Conservation (phyloP, 2,888 invertebrate genomes). For the Plagodis dolabraria region DNA sequence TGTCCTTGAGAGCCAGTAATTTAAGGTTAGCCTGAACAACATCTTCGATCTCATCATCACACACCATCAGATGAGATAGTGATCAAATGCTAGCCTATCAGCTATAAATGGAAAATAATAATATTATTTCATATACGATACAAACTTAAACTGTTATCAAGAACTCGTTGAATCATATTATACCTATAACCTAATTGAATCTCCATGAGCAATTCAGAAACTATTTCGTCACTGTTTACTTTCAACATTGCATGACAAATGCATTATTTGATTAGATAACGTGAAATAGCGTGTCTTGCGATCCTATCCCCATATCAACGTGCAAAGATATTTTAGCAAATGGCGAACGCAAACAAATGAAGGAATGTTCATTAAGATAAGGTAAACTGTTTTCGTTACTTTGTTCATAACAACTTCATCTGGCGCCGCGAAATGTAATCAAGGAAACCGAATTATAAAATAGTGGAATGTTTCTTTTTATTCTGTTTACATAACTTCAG, state of each 20-base stretch:
- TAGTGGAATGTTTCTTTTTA: too few species aligned
- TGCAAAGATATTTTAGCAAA: conserved; percentile 25
- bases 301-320: conserved; percentile 17
- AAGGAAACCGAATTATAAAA: too few species aligned
- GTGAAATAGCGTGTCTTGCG: conserved; percentile 23
- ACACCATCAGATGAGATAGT: too few species aligned
- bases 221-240: conserved; percentile 27
- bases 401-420: not conserved
- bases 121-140: too few species aligned
- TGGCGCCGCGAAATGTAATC: too few species aligned
- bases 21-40: too few species aligned
- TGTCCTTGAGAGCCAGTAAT: too few species aligned
- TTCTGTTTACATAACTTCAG: too few species aligned
- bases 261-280: conserved; percentile 59
- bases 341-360: conserved; percentile 24
- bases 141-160: not conserved
- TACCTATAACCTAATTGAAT: not conserved
- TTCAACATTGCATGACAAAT: conserved; percentile 55
- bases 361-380: conserved; percentile 29
- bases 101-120: too few species aligned
- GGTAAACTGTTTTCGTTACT: conserved; percentile 21
- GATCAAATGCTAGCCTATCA: too few species aligned
- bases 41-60: too few species aligned
- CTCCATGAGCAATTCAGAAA: not conserved
- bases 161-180: not conserved